Evolutionary conservation across 1,140 invertebrate genomes (phyloP).

Genomic region (Microplitis demolitor): DNA sequence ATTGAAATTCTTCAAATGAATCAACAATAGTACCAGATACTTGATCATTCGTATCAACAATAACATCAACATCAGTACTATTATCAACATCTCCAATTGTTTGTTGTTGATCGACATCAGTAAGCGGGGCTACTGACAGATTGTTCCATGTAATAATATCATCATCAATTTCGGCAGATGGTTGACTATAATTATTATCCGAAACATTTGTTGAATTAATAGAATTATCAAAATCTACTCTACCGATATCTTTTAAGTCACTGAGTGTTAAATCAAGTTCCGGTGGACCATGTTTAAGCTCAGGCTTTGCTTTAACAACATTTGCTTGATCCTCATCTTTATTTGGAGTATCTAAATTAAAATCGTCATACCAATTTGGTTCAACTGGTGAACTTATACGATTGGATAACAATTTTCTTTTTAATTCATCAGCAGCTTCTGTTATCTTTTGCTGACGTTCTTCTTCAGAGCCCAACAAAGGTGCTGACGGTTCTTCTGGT

Average conservation of each 20-base stretch:
- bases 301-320: constrained; percentile 31
- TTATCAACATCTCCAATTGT: constrained; percentile 6
- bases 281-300: constrained; percentile 41
- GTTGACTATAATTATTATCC: constrained; percentile 20
- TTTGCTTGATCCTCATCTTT: neutral
- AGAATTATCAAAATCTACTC: constrained; percentile 40
- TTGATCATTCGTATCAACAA: neutral
- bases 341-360: neutral
- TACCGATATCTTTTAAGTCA: constrained; percentile 50
- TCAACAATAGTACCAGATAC: too few species aligned
- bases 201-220: constrained; percentile 8
- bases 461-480: constrained; percentile 52
- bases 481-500: constrained; percentile 27
- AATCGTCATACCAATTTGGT: constrained; percentile 11
- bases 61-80: neutral
- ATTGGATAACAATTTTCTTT: constrained; percentile 38
- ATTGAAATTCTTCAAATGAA: too few species aligned
- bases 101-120: constrained; percentile 4
- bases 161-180: neutral
- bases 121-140: neutral
- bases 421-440: constrained; percentile 52
- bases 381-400: constrained; percentile 1
- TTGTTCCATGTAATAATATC: neutral
- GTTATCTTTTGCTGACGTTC: constrained; percentile 53
- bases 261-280: constrained; percentile 43